Percentiles rank a stretch among this genome's conserved stretches.
Conservation (phyloP, 2,113 vertebrate species). For the Lates calcarifer region DNA sequence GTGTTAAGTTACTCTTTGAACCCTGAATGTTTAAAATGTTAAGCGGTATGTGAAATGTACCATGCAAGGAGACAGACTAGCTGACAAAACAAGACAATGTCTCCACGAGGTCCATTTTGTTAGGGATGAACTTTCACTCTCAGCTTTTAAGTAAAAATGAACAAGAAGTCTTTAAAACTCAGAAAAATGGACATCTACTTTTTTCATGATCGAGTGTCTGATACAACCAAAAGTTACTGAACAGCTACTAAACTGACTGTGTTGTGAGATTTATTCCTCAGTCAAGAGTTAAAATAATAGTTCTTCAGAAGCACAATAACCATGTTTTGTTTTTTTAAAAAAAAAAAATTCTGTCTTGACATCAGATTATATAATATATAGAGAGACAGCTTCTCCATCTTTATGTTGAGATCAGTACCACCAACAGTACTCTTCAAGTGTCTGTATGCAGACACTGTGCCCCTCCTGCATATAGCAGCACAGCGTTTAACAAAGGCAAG, state of each 20-base stretch:
- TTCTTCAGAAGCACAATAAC: neutral
- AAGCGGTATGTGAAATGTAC: too few relatives aligned
- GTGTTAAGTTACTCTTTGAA: too few relatives aligned
- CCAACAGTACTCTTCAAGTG: neutral
- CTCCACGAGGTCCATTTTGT: neutral
- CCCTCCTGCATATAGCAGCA: neutral
- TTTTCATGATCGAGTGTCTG: neutral
- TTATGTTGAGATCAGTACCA: conserved; percentile 1
- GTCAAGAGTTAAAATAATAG: neutral
- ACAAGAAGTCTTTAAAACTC: neutral
- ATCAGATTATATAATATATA: neutral
- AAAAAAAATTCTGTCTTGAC: neutral
- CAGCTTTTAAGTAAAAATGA: neutral
- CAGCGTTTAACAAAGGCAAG: conserved; percentile 45
- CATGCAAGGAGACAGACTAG: neutral
- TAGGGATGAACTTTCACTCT: neutral
- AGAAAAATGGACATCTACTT: neutral
- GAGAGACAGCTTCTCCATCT: neutral
- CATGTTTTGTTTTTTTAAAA: neutral
- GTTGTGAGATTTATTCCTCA: neutral
- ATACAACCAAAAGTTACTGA: neutral
- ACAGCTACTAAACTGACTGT: neutral
- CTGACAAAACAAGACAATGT: neutral
- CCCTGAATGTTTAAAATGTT: too few relatives aligned
- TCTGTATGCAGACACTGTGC: conserved; percentile 26